These are phyloP conservation scores for Heterotis niloticus DNA, from an alignment of 2,113 vertebrate genomes.

Conservation along the genomic window DNA sequence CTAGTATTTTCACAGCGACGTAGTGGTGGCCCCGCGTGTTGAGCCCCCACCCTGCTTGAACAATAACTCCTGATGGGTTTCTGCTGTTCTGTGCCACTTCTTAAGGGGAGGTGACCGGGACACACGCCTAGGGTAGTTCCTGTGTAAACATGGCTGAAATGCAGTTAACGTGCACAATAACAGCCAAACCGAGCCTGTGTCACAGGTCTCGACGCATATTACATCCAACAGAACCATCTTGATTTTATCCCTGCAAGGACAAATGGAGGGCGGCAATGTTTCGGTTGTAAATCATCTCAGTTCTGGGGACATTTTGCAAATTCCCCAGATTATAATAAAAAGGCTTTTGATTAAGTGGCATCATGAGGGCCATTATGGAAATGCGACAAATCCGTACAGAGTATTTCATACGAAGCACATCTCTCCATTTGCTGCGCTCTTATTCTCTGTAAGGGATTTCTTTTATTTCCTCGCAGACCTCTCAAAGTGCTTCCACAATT, in stretches of 20 bases:
- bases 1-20: background rate
- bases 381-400: background rate
- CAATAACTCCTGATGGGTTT: background rate
- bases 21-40: background rate
- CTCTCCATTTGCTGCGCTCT: background rate
- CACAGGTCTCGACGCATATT: background rate
- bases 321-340: background rate
- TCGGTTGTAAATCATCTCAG: background rate
- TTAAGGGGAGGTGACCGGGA: background rate
- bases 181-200: background rate
- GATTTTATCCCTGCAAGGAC: background rate
- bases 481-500: no score
- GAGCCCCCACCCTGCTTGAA: background rate
- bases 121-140: background rate
- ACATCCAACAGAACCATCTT: background rate
- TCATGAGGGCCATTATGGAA: background rate
- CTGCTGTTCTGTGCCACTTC: background rate
- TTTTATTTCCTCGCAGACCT: no score
- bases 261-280: background rate
- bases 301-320: background rate
- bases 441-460: background rate
- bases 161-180: constrained; percentile 2
- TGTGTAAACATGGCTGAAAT: constrained; percentile 7
- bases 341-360: constrained; percentile 5
- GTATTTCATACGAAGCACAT: background rate